A percentile compares a stretch with the other conserved stretches of the same genome.
These are phyloP conservation scores for Drosophila sordidula DNA, from an alignment of 2,888 invertebrate genomes.

Conservation along the genomic window DNA sequence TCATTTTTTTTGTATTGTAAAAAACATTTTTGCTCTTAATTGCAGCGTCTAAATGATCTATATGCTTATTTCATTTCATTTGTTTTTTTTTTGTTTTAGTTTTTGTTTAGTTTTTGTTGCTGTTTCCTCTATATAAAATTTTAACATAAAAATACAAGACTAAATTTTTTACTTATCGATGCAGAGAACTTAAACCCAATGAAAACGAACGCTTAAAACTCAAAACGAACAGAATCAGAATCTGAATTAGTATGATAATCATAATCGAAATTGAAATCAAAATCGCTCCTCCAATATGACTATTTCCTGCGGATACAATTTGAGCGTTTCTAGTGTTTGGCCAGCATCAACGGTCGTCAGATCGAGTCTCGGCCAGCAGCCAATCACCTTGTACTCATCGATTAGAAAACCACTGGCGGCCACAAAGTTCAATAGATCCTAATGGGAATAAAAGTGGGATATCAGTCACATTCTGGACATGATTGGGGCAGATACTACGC, in stretches of 20 bases:
- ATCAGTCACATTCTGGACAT: background rate
- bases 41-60: conserved; percentile 31
- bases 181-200: conserved; percentile 49
- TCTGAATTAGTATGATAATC: conserved; percentile 27
- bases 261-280: conserved; percentile 52
- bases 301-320: conserved; percentile 97
- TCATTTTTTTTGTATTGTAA: conserved; percentile 25
- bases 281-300: conserved; percentile 97
- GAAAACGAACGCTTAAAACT: conserved; percentile 41
- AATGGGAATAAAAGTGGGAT: background rate
- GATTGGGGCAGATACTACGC: conserved; percentile 14
- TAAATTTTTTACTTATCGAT: conserved; percentile 43
- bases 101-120: conserved; percentile 15
- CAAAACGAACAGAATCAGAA: conserved; percentile 38
- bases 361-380: conserved; percentile 97
- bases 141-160: conserved; percentile 53
- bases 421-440: conserved; percentile 93
- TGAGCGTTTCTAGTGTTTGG: conserved; percentile 92
- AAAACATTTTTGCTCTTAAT: conserved; percentile 40
- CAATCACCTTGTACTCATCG: conserved; percentile 95
- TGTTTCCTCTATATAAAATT: conserved; percentile 34
- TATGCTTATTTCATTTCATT: conserved; percentile 20
- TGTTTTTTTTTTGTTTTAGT: conserved; percentile 6
- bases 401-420: conserved; percentile 94
- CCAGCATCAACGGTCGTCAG: conserved; percentile 92